Base-by-base conservation (phyloP, 2,888 invertebrate genomes). In the Drosophila subsilvestris region DNA sequence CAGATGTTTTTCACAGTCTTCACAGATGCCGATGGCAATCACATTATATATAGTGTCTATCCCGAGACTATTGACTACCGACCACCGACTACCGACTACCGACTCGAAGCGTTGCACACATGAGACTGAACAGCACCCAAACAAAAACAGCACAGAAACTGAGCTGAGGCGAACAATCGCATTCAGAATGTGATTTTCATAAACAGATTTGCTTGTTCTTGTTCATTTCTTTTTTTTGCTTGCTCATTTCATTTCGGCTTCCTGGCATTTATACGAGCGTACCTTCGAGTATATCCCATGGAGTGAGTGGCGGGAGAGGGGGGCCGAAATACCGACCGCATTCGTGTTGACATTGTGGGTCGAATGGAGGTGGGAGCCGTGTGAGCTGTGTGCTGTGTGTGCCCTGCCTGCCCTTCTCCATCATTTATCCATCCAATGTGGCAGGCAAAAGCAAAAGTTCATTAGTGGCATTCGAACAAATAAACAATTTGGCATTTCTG, bases 41-140 rank as follows among this genome's bases (percentile, higher is more conserved):
- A 71, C 71, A 71, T 71, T 57, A 57, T 71, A 66, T 57, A 67
- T 25, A 25, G 37, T n/a, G 37, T 37, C 56, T 18, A 22, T 44
- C 17, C 43, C n/a, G n/a, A n/a, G 48, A 69, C 58, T 74, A 76
- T 76, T 73, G 63, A 60, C 68, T 63, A 37, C n/a, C 37, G 25
- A 25, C 48, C 29, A 50, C 25, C 29, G 43, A 44, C 45, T n/a
- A 63, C n/a, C 55, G 43, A 57, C 70, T 70, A 74, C 82, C 79
- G 72, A 69, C 75, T 72, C 78, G 63, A 71, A 74, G 86, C 77
- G 81, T 71, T 84, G 81, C 81, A 73, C 81, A 86, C 68, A 56
- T 18, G 14, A 17, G 45, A 45, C 45, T 20, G 37, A 37, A 37
- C 37, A 37, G 37, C 14, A 37, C 67, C 63, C 57, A 22, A 22